Base-by-base conservation (phyloP, 2,113 vertebrate genomes). In the Antennarius striatus region DNA sequence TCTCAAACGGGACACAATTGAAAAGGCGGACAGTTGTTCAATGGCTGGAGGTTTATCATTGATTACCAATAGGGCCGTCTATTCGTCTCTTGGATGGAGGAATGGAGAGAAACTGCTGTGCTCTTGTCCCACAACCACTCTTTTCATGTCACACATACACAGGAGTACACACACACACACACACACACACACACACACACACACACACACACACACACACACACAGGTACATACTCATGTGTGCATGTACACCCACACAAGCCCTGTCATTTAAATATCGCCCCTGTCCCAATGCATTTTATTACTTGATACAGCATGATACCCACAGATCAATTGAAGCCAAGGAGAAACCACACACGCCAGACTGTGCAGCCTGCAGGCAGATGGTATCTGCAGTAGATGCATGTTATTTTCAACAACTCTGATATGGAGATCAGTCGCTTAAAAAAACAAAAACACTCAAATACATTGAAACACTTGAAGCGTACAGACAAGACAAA, bases 1-100 rank as follows among this genome's bases (percentile, higher is more conserved):
- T 95, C 94, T 94, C 95, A 95, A 96, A 96, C 94, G 92, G 94
- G 94, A 92, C 91, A 92, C 95, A 96, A 96, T 96, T 96, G 95
- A 96, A 94, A 94, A 95, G 85, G 92, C 93, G 92, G 96, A 97
- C 95, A 96, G 96, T 93, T 98, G 95, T 95, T 96, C 95, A 95
- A 97, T 98, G 93, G 91, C 92, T 89, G 81, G 88, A 90, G 82
- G 92, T 94, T 94, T 92, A 92, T 92, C 90, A 99, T 98, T 98
- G 97, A 99, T 99, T 98, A 95, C 93, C 96, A 95, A 97, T 98
- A 96, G 86, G 80, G 81, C 90, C 91, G 92, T 92, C 82, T 84
- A 71, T 86, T 83, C 75, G 56, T 85, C 82, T 90, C 83, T 80
- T 76, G 72, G 75, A 84, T 60, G 57, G 50, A 77, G 55, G 68